Conservation (phyloP, 2,888 invertebrate genomes). For the Limnephilus lunatus region DNA sequence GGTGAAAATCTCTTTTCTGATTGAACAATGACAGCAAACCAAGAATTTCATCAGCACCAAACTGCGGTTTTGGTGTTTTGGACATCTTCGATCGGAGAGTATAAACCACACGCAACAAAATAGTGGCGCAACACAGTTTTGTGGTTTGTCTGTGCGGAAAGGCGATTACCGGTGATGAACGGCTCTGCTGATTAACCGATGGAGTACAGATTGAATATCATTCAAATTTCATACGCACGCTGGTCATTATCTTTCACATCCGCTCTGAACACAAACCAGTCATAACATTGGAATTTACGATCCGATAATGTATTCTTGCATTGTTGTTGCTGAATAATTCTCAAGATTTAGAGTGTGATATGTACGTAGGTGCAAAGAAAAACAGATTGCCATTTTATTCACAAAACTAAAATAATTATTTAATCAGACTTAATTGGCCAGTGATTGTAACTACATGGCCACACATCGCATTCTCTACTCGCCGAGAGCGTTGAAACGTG, state of each 20-base stretch:
- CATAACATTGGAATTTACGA: background rate
- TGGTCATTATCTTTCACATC: background rate
- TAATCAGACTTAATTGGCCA: background rate
- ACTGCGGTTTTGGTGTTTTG: background rate
- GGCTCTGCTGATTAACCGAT: background rate
- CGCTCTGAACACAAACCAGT: background rate
- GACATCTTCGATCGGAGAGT: background rate
- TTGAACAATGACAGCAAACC: background rate
- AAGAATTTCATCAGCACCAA: background rate
- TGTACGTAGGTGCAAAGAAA: background rate
- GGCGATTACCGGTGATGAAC: background rate
- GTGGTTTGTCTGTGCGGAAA: background rate
- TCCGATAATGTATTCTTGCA: background rate
- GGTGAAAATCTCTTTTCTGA: background rate
- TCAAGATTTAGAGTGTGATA: background rate
- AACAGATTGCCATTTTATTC: background rate
- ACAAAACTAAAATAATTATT: background rate
- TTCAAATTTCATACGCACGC: no score
- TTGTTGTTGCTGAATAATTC: background rate
- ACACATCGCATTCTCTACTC: background rate
- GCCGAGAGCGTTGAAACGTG: background rate
- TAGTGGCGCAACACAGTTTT: background rate
- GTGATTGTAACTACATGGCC: background rate
- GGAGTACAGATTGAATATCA: background rate
- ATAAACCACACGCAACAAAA: background rate